Percentiles rank a stretch among this genome's conserved stretches.
These are phyloP conservation scores for Cyclopterus lumpus DNA, from an alignment of 2,797 vertebrate genomes.

Conservation along the genomic window DNA sequence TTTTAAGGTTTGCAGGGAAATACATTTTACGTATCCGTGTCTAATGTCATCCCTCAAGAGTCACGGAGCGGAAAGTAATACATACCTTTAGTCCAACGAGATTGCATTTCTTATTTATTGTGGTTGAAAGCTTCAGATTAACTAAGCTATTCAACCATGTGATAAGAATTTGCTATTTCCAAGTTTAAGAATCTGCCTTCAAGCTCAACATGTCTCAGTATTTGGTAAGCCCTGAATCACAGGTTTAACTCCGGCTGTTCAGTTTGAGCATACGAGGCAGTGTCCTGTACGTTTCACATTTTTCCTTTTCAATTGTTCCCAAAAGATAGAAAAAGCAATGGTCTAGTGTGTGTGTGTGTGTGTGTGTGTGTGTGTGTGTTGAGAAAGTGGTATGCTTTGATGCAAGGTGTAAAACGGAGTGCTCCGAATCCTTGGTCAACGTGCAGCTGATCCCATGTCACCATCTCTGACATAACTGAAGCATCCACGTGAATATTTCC, in stretches of 20 bases:
- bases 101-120: not conserved
- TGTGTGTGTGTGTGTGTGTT: not conserved
- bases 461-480: not conserved
- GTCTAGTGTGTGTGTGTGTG: not conserved
- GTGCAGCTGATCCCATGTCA: conserved; percentile 4
- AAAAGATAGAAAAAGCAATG: not conserved
- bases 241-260: not conserved
- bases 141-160: not conserved
- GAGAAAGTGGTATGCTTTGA: conserved; percentile 18
- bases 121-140: not conserved
- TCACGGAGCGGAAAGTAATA: not conserved
- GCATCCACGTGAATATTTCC: not conserved
- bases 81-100: not conserved
- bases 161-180: not conserved
- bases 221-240: not conserved
- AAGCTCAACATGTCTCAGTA: not conserved
- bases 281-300: not conserved
- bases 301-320: conserved; percentile 10
- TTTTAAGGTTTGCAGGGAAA: not conserved
- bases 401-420: not conserved
- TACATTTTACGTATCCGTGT: not conserved
- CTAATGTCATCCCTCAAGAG: not conserved
- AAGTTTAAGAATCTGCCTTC: not conserved
- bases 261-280: not conserved
- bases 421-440: conserved; percentile 12